Conservation (phyloP, 2,888 invertebrate species). For the Synergus itoensis region DNA sequence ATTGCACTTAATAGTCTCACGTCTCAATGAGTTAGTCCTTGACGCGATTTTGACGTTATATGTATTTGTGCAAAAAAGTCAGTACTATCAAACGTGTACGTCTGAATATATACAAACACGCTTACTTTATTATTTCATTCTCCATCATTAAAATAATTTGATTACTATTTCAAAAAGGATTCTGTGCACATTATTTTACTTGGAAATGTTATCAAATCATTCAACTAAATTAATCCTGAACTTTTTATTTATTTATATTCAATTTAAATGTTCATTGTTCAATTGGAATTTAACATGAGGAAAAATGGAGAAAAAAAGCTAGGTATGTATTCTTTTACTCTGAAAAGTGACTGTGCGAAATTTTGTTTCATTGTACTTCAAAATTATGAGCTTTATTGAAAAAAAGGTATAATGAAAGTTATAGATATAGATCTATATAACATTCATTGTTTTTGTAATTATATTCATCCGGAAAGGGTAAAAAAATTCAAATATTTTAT, state of each 20-base stretch:
- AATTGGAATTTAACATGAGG: no score
- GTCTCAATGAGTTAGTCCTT: constrained; percentile 49
- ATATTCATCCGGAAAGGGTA: no score
- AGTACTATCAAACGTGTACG: neutral
- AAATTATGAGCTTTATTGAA: no score
- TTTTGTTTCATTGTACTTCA: no score
- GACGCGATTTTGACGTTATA: constrained; percentile 31
- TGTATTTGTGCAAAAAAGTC: constrained; percentile 10
- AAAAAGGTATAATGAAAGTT: no score
- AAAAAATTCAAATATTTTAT: no score
- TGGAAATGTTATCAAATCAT: neutral
- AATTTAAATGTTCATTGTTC: no score
- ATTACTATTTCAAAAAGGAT: neutral
- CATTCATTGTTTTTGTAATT: no score
- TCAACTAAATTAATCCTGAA: neutral
- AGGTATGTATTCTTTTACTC: no score
- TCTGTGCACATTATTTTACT: neutral
- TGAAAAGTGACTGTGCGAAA: no score
- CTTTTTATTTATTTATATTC: neutral
- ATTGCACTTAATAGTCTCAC: constrained; percentile 48
- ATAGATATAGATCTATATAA: no score
- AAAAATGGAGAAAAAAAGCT: no score
- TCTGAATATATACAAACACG: neutral
- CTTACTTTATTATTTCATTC: neutral
- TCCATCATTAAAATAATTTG: neutral